These are phyloP conservation scores for Nyctibius bracteatus DNA, from an alignment of 2,113 vertebrate species.

Conservation along the genomic window DNA sequence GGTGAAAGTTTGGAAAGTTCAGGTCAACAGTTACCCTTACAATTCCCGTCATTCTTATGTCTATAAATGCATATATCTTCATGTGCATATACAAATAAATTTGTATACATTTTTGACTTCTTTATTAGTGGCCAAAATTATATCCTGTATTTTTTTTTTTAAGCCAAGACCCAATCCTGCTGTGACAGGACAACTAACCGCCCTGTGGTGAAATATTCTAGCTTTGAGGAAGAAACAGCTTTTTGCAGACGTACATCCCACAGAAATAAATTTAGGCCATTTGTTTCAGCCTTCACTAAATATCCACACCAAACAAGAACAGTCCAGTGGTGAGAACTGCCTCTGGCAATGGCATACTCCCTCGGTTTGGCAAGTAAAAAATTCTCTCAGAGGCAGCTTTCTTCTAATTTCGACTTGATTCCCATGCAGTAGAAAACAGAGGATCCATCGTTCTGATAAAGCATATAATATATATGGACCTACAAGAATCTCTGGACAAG, in stretches of 20 bases:
- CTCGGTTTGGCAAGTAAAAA: neutral
- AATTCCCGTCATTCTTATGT: neutral
- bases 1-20: neutral
- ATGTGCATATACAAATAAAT: neutral
- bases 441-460: neutral
- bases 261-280: neutral
- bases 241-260: neutral
- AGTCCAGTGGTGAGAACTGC: neutral
- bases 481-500: neutral
- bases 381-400: neutral
- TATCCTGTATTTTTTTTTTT: neutral
- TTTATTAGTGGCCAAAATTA: neutral
- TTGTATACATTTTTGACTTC: neutral
- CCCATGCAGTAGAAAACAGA: neutral
- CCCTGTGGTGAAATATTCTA: neutral
- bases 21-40: neutral
- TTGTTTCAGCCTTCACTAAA: neutral
- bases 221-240: neutral
- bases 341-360: neutral
- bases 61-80: neutral
- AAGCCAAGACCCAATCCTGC: neutral
- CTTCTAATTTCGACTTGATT: neutral
- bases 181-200: neutral
- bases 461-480: neutral
- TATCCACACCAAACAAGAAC: neutral